Base-by-base conservation (phyloP, 2,888 invertebrate species). In the Hymenopus coronatus region DNA sequence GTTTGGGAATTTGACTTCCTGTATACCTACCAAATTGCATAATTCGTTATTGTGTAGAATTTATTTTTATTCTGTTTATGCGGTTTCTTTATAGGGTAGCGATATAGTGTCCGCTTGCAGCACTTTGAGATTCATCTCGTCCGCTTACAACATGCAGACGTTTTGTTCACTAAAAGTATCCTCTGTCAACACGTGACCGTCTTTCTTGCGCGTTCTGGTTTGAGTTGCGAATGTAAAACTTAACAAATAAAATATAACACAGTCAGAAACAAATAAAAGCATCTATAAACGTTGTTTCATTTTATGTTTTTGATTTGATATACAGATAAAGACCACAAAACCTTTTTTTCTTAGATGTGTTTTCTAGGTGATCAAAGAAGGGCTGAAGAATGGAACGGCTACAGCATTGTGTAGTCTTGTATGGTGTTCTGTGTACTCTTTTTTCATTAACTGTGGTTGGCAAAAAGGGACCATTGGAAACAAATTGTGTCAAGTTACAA, bases 331-430 rank as follows among this genome's bases (percentile, higher is more conserved):
- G 30, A 82, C 82, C 82, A 33, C 82, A 82, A 27, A 87, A 82
- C 25, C 84, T 82, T 83, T 89, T 87, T 87, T 87, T 87, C 83
- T 88, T 81, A 82, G 82, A 84, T 88, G 89, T 88, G 84, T 88
- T 83, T 83, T 82, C 82, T 83, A 84, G 70, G 70, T 83, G 46
- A 28, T 70, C 46, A 12, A 30, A 83, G 54, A 83, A 88, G 87
- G 82, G 88, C 89, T 89, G 88, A 88, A 46, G 54, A 46, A 85
- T 40, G 89, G 85, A 88, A 89, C 85, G 82, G 88, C 85, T 88
- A 84, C 88, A 83, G 84, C 88, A 88, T 88, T 83, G 70, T 88
- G 70, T 84, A 84, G 88, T 88, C 88, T 84, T 85, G 33, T 87
- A 12, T 89, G 88, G 88, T 83, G 89, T 88, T 88, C 25, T 88